Evolutionary conservation across 2,888 invertebrate genomes (phyloP), one percentile per base, ranked within the genome.

Genomic region (Microplitis deprimator): DNA sequence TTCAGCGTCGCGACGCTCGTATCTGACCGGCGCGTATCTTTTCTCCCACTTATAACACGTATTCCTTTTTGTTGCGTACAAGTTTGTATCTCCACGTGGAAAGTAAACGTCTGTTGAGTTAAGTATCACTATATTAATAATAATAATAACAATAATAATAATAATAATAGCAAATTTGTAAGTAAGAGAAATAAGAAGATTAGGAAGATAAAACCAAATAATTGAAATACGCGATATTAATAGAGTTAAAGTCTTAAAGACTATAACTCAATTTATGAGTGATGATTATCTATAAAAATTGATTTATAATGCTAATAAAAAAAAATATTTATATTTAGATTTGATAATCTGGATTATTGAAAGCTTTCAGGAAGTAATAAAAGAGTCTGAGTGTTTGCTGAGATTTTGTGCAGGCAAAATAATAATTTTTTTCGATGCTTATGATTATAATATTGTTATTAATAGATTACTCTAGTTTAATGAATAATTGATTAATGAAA

Each of bases 11-110:
- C 29, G 67, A 67, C 67, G 59, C 62, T 59, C 50, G 59, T 73
- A 73, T 38, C 73, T 50, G 67, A 50, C 67, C 67, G 67, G 73
- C 73, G 73, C 73, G 67, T 29, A n/a, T 62, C 68, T 8, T 61
- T 16, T 16, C 38, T 73, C 67, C 73, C 67, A 50, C 73, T 29
- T 8, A 61, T 38, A n/a, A 50, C 20, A 41, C 13, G 10, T 50
- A 50, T 20, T 6, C 60, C 41, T 61, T 65, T 59, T 73, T 41
- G n/a, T 50, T 65, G 50, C 29, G 65, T 65, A 73, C 50, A 20
- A 17, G 29, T 59, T 29, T 38, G 29, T 65, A 65, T 59, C 50
- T 50, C 65, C 59, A 73, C 67, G 59, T 73, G 65, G 60, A 69
- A 69, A 20, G 65, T 38, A 65, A 65, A 29, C 2, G 65, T 65